Conservation (phyloP, 2,888 invertebrate species). For the Scaptomyza tumidula region DNA sequence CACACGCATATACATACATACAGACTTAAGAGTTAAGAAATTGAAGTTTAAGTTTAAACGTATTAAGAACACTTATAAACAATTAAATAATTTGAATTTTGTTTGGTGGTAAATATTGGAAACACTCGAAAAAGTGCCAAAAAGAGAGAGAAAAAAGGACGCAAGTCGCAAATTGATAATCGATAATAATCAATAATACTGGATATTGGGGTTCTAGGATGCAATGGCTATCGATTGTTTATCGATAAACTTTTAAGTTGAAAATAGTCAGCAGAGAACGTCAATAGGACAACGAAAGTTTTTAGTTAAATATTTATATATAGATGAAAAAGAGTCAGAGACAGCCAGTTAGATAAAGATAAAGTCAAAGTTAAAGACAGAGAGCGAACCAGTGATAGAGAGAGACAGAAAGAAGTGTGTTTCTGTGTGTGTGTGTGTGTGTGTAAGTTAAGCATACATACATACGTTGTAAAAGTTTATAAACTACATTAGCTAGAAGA, state of each 20-base stretch:
- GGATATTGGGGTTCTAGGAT: background rate
- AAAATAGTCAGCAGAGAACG: slow-evolving; percentile 8
- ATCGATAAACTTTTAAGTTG: slow-evolving; percentile 20
- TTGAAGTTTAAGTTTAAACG: slow-evolving; percentile 14
- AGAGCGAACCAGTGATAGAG: background rate
- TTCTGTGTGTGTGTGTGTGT: slow-evolving; percentile 4
- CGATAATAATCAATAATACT: background rate
- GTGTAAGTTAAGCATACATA: slow-evolving; percentile 19
- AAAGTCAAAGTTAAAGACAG: background rate
- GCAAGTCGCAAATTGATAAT: background rate
- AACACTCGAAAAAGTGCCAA: no score
- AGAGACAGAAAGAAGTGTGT: slow-evolving; percentile 1
- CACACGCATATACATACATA: background rate
- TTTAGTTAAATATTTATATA: background rate
- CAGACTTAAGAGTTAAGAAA: slow-evolving; percentile 18
- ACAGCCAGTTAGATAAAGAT: background rate
- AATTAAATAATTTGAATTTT: slow-evolving; percentile 12
- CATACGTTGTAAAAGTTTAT: background rate
- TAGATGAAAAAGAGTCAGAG: slow-evolving; percentile 1
- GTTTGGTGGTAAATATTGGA: background rate
- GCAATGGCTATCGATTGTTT: background rate
- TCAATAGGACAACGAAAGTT: background rate
- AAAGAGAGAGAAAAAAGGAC: slow-evolving; percentile 5
- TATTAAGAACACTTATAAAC: slow-evolving; percentile 6
- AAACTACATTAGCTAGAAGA: slow-evolving; percentile 10